Evolutionary conservation across 2,797 vertebrate genomes (phyloP).

Genomic region (Lates japonicus): DNA sequence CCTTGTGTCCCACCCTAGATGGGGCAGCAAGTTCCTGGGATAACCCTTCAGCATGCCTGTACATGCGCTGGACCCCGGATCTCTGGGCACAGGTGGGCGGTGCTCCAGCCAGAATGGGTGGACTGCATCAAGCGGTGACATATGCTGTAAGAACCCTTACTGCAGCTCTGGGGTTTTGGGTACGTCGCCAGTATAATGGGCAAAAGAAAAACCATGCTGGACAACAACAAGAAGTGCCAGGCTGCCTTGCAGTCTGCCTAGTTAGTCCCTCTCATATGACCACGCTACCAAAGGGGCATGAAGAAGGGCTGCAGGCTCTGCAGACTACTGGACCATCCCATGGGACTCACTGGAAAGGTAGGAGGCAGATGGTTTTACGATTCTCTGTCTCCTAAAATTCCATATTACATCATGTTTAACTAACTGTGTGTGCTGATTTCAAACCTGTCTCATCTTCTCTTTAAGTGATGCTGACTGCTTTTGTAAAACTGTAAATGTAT

Average conservation of each 20-base stretch:
- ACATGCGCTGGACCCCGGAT: constrained; percentile 77
- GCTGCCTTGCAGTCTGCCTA: constrained; percentile 95
- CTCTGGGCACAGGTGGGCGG: constrained; percentile 78
- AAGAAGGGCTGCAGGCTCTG: constrained; percentile 96
- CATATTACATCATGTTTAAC: constrained; percentile 23
- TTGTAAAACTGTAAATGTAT: constrained; percentile 18
- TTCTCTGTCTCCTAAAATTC: constrained; percentile 40
- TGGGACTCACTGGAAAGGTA: constrained; percentile 94
- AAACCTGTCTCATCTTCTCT: constrained; percentile 1
- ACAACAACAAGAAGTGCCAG: constrained; percentile 95
- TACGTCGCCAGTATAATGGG: constrained; percentile 98
- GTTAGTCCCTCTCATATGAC: constrained; percentile 91
- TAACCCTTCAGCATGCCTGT: constrained; percentile 77
- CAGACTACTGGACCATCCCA: constrained; percentile 98
- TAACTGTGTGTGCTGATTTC: constrained; percentile 24
- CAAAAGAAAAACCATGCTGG: constrained; percentile 95
- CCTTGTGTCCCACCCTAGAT: constrained; percentile 79
- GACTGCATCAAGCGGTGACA: constrained; percentile 95
- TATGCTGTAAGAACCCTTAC: constrained; percentile 91
- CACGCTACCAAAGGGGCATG: constrained; percentile 96
- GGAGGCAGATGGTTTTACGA: constrained; percentile 57
- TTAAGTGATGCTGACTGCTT: constrained; percentile 10
- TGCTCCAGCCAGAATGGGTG: constrained; percentile 85
- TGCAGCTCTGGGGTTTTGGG: constrained; percentile 96
- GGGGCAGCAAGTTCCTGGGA: constrained; percentile 86